Percentiles rank a stretch among this genome's conserved stretches.
Conservation (phyloP, 30 jellyfish, hydroid and myxozoan genomes). For the Morbakka virulenta region DNA sequence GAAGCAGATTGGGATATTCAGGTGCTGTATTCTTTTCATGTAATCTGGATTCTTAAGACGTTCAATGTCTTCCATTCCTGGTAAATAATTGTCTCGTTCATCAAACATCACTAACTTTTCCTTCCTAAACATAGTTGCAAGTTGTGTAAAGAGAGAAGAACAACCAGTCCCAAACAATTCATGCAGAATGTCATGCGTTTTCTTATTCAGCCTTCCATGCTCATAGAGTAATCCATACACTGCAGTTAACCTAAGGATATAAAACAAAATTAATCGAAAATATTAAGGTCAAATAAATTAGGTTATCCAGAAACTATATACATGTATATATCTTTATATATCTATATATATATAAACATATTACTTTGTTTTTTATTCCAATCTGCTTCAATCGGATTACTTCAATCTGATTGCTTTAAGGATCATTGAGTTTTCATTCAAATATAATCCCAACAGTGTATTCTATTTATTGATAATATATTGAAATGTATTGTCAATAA, state of each 20-base stretch:
- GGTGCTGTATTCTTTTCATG: constrained; percentile 20
- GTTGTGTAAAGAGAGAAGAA: constrained; percentile 9
- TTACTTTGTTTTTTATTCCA: no score
- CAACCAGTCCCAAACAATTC: constrained; percentile 56
- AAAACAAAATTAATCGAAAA: no score
- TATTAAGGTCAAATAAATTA: no score
- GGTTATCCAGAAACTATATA: no score
- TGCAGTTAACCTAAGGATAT: constrained; percentile 14
- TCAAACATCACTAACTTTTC: constrained; percentile 18
- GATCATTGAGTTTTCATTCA: no score
- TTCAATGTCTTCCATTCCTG: constrained; percentile 33
- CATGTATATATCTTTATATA: no score
- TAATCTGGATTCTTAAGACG: constrained; percentile 7
- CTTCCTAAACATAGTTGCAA: constrained; percentile 20
- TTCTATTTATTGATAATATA: no score
- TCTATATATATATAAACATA: no score
- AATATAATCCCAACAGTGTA: no score
- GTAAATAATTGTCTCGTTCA: constrained; percentile 47
- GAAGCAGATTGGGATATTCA: constrained; percentile 42
- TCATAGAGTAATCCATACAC: constrained; percentile 47
- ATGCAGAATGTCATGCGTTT: constrained; percentile 55
- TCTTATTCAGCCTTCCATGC: constrained; percentile 32
- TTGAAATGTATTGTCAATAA: no score
- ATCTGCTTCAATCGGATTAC: no score
- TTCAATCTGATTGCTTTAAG: no score